Percentiles rank a stretch among this genome's conserved stretches.
Conservation (phyloP, 2,797 vertebrate genomes). For the Thunnus albacares region DNA sequence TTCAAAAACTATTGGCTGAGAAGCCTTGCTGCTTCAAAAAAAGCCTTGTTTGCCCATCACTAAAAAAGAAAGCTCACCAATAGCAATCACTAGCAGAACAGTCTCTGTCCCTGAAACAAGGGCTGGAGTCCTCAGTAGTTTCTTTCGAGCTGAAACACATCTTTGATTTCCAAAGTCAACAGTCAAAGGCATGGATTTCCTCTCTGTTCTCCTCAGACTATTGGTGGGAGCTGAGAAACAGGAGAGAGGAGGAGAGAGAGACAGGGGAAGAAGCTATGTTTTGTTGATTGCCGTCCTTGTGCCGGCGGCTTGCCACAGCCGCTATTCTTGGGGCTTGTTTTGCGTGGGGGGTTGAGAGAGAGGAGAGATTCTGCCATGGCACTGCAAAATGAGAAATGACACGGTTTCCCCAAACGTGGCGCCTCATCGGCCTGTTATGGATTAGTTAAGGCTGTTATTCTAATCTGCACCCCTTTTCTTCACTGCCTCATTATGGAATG, state of each 20-base stretch:
- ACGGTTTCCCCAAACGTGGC: slow-evolving; percentile 72
- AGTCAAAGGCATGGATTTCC: slow-evolving; percentile 68
- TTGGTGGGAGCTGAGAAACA: slow-evolving; percentile 42
- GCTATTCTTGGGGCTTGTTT: slow-evolving; percentile 76
- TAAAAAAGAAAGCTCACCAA: slow-evolving; percentile 45
- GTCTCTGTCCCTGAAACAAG: slow-evolving; percentile 29
- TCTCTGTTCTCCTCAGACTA: slow-evolving; percentile 50
- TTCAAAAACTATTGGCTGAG: slow-evolving; percentile 20
- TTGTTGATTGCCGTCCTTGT: slow-evolving; percentile 64
- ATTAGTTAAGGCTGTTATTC: slow-evolving; percentile 85
- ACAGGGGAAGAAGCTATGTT: slow-evolving; percentile 48
- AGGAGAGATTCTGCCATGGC: slow-evolving; percentile 63
- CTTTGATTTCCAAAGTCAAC: slow-evolving; percentile 74
- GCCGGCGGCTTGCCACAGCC: slow-evolving; percentile 65
- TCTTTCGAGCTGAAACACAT: slow-evolving; percentile 49
- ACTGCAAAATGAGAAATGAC: slow-evolving; percentile 77
- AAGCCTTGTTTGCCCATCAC: slow-evolving; percentile 14
- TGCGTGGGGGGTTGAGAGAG: slow-evolving; percentile 61
- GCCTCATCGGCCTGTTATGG: slow-evolving; percentile 76
- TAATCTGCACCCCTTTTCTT: slow-evolving; percentile 82
- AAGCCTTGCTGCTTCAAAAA: slow-evolving; percentile 1
- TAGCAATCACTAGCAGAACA: slow-evolving; percentile 40
- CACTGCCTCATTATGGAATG: slow-evolving; percentile 72
- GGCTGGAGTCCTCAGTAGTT: slow-evolving; percentile 31
- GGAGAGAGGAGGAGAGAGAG: slow-evolving; percentile 16